A percentile compares a stretch with the other conserved stretches of the same genome.
phyloP scores from a whole-genome alignment of 2,888 invertebrate genomes.

The Tenthredo notha region DNA sequence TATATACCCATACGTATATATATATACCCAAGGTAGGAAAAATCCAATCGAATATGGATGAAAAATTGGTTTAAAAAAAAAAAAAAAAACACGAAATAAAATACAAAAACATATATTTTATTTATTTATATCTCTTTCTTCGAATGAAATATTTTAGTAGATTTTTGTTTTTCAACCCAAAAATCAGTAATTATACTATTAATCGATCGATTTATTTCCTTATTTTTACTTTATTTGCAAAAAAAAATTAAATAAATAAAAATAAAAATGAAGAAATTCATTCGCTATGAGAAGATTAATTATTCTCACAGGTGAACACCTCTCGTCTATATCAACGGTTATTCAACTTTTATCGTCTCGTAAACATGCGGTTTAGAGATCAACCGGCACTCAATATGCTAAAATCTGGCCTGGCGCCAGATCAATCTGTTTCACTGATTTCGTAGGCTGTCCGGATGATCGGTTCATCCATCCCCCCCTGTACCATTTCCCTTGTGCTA shows the following conservation, averaged over 20 bases:
- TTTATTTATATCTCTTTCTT: no score
- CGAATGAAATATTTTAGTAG: not conserved
- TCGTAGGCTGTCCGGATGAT: not conserved
- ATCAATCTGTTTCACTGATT: slow-evolving; percentile 65
- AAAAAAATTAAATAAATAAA: no score
- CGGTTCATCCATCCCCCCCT: not conserved
- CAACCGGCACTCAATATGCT: slow-evolving; percentile 61
- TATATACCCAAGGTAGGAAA: not conserved
- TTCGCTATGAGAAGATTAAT: slow-evolving; percentile 16
- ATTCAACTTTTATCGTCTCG: slow-evolving; percentile 35
- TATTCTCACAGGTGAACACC: not conserved
- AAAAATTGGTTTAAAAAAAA: not conserved
- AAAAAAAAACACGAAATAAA: not conserved
- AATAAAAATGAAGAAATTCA: not conserved
- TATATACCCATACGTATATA: no score
- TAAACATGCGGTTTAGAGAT: slow-evolving; percentile 58
- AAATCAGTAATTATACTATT: no score
- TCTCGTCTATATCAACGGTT: slow-evolving; percentile 14
- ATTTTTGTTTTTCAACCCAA: not conserved
- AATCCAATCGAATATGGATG: not conserved
- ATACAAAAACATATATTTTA: no score
- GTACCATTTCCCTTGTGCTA: not conserved
- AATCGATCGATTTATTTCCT: not conserved
- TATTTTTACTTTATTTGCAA: no score
- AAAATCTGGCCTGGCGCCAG: slow-evolving; percentile 65